Evolutionary conservation across 2,888 invertebrate genomes (phyloP).

Genomic region (Chrysodeixis includens): DNA sequence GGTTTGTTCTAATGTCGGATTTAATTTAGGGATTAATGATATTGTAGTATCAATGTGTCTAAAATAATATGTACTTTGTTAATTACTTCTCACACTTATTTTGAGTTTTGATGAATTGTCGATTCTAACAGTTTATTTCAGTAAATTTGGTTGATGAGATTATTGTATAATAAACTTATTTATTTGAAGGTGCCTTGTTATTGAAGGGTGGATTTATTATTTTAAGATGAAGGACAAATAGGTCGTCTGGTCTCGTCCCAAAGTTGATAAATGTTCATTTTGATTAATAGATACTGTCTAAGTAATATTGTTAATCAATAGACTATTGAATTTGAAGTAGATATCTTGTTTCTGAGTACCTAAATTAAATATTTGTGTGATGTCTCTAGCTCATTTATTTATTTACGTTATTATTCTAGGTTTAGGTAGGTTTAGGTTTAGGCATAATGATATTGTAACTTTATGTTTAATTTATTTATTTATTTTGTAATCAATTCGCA

Average conservation of each 20-base stretch:
- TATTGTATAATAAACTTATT: neutral
- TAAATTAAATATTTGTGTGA: no score
- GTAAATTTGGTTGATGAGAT: neutral
- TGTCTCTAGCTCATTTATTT: no score
- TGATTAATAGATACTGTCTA: neutral
- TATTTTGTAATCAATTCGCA: no score
- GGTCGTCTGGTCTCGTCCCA: neutral
- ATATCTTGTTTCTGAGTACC: no score
- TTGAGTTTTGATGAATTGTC: neutral
- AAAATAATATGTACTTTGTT: neutral
- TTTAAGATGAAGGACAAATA: neutral
- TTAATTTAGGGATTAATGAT: slow-evolving; percentile 11
- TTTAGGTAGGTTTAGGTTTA: no score
- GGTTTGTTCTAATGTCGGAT: slow-evolving; percentile 29
- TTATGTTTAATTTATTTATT: no score
- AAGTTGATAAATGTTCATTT: neutral
- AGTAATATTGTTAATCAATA: no score
- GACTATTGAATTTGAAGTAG: no score
- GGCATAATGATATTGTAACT: no score
- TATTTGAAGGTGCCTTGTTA: neutral
- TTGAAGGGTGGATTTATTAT: neutral
- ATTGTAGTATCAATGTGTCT: slow-evolving; percentile 18
- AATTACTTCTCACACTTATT: neutral
- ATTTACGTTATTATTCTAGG: no score
- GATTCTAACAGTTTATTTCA: neutral